Conservation (phyloP, 2,888 invertebrate genomes). For the Leptopilina drosophilae region DNA sequence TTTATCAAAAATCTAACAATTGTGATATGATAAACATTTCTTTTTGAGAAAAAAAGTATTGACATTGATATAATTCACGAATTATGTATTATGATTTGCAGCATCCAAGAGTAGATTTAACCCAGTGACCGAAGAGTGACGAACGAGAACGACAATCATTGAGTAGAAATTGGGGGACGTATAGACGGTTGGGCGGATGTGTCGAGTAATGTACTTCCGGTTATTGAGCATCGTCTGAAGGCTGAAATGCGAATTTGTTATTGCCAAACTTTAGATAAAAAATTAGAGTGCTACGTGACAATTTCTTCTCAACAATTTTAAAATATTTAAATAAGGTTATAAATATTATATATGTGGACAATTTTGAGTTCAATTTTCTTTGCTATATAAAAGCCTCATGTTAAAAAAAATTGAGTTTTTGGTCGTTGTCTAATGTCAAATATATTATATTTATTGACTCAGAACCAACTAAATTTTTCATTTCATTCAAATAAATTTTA, state of each 20-base stretch:
- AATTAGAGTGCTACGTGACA: conserved; percentile 53
- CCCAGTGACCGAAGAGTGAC: conserved; percentile 56
- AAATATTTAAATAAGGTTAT: too few relatives aligned
- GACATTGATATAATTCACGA: conserved; percentile 45
- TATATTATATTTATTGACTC: too few relatives aligned
- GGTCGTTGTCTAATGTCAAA: too few relatives aligned
- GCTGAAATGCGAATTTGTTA: conserved; percentile 64
- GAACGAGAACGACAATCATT: conserved; percentile 55
- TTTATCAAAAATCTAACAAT: too few relatives aligned
- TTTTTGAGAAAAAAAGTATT: conserved; percentile 10
- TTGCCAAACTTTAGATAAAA: conserved; percentile 67
- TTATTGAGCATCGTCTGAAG: conserved; percentile 73
- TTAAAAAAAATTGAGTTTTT: too few relatives aligned
- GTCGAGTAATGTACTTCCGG: conserved; percentile 76
- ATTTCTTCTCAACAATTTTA: conserved; percentile 40
- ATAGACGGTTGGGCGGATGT: conserved; percentile 75
- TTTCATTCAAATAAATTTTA: too few relatives aligned
- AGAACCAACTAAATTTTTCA: too few relatives aligned
- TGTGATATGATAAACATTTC: too few relatives aligned
- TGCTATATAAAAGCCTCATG: too few relatives aligned
- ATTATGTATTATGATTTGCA: conserved; percentile 15
- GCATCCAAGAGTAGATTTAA: conserved; percentile 41
- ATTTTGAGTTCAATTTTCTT: too few relatives aligned
- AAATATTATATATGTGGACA: too few relatives aligned
- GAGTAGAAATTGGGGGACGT: conserved; percentile 72